Evolutionary conservation across 2,113 vertebrate species (phyloP).

Genomic region (Leiothrix lutea): DNA sequence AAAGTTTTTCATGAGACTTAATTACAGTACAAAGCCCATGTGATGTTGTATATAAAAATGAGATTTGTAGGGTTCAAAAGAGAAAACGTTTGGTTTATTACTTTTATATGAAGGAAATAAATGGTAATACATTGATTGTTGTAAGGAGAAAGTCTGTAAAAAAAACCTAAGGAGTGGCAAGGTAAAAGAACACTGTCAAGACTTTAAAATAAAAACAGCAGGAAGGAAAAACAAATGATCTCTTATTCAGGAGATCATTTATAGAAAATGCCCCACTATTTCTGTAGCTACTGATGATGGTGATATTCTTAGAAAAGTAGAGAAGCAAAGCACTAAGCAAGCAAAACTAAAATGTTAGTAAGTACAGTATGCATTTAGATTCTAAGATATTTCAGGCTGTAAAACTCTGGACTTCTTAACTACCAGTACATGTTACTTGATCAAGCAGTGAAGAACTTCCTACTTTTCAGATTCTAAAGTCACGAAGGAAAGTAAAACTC

Average conservation of each 20-base stretch:
- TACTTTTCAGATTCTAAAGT: constrained; percentile 84
- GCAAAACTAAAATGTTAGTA: not conserved
- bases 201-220: not conserved
- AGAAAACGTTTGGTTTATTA: accelerated
- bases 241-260: not conserved
- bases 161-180: not conserved
- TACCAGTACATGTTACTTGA: not conserved
- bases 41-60: not conserved
- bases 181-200: not conserved
- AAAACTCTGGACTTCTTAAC: not conserved
- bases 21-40: not conserved
- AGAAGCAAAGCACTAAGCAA: not conserved
- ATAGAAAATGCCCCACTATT: not conserved
- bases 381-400: not conserved
- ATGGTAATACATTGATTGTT: not conserved
- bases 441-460: not conserved
- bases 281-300: not conserved
- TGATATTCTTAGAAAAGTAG: not conserved
- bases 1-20: not conserved
- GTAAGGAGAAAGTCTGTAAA: not conserved
- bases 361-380: not conserved
- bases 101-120: not conserved
- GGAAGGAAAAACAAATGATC: not conserved
- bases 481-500: constrained; percentile 88
- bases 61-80: not conserved